phyloP scores from a whole-genome alignment of 2,797 vertebrate species.

The Setipinna tenuifilis region DNA sequence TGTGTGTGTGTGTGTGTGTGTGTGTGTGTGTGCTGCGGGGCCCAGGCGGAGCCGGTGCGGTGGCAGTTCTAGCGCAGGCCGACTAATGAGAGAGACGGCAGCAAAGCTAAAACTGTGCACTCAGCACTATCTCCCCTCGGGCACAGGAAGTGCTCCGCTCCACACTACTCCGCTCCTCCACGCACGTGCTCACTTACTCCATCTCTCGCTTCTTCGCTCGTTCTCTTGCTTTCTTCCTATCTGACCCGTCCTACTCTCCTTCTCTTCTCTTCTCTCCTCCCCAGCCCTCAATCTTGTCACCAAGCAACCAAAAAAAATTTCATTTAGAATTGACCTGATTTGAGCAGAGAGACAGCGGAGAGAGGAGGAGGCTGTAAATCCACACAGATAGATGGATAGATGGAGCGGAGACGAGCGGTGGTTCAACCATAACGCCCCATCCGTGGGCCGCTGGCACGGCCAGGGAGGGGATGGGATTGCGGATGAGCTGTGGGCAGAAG shows the following conservation, averaged over 20 bases:
- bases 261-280: neutral
- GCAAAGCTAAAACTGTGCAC: neutral
- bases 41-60: neutral
- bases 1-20: constrained; percentile 10
- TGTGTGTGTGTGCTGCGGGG: neutral
- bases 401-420: too few relatives aligned
- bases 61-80: neutral
- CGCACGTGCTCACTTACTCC: neutral
- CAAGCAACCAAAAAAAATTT: neutral
- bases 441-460: neutral
- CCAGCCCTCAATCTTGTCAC: neutral
- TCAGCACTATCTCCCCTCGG: neutral
- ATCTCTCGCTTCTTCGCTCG: too few relatives aligned
- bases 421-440: neutral
- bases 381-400: too few relatives aligned
- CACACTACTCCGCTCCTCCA: neutral
- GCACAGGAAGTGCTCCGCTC: neutral
- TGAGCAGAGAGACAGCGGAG: neutral
- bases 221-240: too few relatives aligned
- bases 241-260: too few relatives aligned
- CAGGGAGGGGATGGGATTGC: too few relatives aligned
- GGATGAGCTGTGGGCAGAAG: constrained; percentile 1
- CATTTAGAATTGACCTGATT: neutral
- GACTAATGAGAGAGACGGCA: neutral
- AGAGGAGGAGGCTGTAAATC: too few relatives aligned